Conservation (phyloP, 2,113 vertebrate genomes). For the Garra rufa region DNA sequence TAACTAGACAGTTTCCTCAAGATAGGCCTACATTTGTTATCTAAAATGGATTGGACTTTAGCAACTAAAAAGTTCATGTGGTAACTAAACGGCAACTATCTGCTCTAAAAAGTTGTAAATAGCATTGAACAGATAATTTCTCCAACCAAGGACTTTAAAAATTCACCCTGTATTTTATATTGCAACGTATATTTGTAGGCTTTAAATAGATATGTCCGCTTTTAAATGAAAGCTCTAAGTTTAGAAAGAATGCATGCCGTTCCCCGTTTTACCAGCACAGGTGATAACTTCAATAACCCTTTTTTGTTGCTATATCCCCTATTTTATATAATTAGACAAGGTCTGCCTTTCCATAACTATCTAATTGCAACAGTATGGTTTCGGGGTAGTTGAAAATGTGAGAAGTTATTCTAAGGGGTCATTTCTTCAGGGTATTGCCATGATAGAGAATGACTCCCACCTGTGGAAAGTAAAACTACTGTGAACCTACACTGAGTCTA, state of each 20-base stretch:
- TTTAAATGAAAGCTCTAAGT: neutral
- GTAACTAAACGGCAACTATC: neutral
- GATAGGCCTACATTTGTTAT: neutral
- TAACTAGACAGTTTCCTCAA: neutral
- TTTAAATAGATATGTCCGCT: neutral
- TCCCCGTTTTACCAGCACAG: constrained; percentile 50
- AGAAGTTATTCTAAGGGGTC: constrained; percentile 59
- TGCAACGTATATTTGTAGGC: neutral
- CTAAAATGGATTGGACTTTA: neutral
- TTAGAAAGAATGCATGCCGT: constrained; percentile 58
- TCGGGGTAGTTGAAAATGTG: constrained; percentile 57
- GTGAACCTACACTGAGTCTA: constrained; percentile 40
- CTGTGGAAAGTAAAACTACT: constrained; percentile 64
- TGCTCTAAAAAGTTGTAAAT: neutral
- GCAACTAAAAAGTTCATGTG: neutral
- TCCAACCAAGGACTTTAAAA: neutral
- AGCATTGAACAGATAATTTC: neutral
- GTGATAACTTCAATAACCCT: constrained; percentile 50
- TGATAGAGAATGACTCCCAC: constrained; percentile 76
- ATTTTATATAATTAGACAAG: constrained; percentile 73
- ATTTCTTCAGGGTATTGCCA: constrained; percentile 63
- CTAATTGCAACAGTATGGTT: constrained; percentile 77
- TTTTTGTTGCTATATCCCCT: constrained; percentile 70
- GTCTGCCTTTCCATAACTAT: constrained; percentile 67
- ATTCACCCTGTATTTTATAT: neutral